These are phyloP conservation scores for Macrophya alboannulata DNA, from an alignment of 2,888 invertebrate genomes.

Conservation along the genomic window DNA sequence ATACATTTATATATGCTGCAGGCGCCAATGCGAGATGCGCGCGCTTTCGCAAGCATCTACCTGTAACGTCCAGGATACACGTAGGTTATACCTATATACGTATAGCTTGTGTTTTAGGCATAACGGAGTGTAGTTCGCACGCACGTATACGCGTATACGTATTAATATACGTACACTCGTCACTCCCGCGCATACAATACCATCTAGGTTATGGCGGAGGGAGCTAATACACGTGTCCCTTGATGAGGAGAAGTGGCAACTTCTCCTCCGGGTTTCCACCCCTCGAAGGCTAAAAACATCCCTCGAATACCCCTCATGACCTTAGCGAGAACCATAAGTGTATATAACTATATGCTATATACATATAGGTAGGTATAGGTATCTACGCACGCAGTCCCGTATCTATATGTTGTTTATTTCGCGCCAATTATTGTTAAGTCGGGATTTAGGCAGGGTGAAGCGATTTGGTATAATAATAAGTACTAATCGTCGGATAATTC, in stretches of 20 bases:
- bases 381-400: neutral
- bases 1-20: neutral
- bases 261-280: constrained; percentile 29
- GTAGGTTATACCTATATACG: neutral
- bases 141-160: neutral
- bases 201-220: neutral
- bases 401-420: neutral
- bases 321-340: constrained; percentile 25
- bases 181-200: constrained; percentile 46
- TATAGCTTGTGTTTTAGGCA: neutral
- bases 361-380: neutral
- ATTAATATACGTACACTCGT: neutral
- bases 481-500: neutral
- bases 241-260: constrained; percentile 23
- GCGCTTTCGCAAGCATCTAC: constrained; percentile 11
- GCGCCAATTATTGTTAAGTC: neutral
- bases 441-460: neutral
- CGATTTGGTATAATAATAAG: neutral
- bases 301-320: constrained; percentile 46
- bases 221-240: constrained; percentile 39
- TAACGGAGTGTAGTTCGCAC: neutral
- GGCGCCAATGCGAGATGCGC: constrained; percentile 40
- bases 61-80: too few relatives aligned
- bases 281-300: constrained; percentile 25
- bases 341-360: neutral